These are phyloP conservation scores for Chymomyza fuscimana DNA, from an alignment of 2,888 invertebrate genomes.

Conservation along the genomic window DNA sequence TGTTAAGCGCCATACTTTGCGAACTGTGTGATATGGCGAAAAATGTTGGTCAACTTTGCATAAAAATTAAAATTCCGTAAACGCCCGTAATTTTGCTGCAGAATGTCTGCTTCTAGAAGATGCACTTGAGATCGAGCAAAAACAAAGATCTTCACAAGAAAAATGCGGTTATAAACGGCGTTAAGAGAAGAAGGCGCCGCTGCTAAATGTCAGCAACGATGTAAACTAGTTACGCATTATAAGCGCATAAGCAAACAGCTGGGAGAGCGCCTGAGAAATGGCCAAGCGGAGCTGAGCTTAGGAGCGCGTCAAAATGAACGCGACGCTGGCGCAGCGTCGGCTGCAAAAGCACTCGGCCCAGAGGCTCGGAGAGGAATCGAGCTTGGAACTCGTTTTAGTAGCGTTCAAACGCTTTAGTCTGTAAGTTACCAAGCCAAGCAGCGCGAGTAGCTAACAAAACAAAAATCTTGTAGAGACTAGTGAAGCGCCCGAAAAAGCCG, in stretches of 20 bases:
- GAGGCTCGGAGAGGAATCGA: conserved; percentile 56
- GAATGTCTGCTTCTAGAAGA: background rate
- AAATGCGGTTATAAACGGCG: background rate
- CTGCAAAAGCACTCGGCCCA: background rate
- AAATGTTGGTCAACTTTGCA: background rate
- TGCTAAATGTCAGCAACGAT: conserved; percentile 2
- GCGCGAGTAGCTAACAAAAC: conserved; percentile 42
- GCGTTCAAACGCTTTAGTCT: conserved; percentile 74
- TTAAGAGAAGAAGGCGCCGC: background rate
- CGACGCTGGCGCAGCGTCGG: background rate
- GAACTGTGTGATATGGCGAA: too few relatives aligned
- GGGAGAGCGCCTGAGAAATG: background rate
- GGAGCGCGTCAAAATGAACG: conserved; percentile 23
- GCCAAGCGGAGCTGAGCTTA: conserved; percentile 2
- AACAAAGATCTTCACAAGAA: background rate
- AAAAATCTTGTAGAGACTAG: background rate
- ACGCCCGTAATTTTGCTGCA: background rate
- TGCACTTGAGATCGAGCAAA: background rate
- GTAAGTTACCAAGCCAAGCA: conserved; percentile 61
- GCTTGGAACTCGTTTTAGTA: conserved; percentile 65
- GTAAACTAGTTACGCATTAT: background rate
- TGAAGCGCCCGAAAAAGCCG: conserved; percentile 8
- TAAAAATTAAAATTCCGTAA: background rate
- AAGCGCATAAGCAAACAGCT: background rate
- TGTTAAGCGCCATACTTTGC: too few relatives aligned